Evolutionary conservation across 2,797 vertebrate species (phyloP), one percentile per base, ranked within the genome.

Genomic region (Diplodus sargus): DNA sequence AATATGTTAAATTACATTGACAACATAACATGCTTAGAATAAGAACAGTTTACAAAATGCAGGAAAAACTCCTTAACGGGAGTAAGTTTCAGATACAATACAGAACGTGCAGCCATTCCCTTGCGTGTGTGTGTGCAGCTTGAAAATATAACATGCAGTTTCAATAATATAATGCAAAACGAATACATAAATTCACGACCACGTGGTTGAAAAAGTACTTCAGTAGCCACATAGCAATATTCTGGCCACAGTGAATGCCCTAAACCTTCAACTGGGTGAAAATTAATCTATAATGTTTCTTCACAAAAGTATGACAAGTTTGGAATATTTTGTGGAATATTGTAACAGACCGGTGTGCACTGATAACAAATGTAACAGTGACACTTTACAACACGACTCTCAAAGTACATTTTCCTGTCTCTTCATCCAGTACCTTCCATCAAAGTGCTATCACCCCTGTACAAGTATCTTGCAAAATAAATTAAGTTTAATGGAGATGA

Each of bases 1-100:
- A 70, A 58, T 70, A 66, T 39, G 39, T 90, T 93, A 94, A 94
- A 94, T 94, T 91, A 93, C 86, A 90, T 77, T 65, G 87, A 90
- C 51, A 83, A 88, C 74, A 86, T 70, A 59, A 70, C 79, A 88
- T 70, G 61, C 59, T 75, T 71, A 83, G 82, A 66, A 87, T 83
- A 56, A 81, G 61, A 71, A 85, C 47, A 79, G 78, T 85, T 72
- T 70, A 88, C 75, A 85, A 85, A 91, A 84, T 57, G 82, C 66
- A 87, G 20, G 43, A 14, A 34, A n/a, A 74, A 74, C 53, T 8
- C 9, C 42, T 76, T 53, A 61, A 72, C 22, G 61, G 76, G 23
- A 52, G 20, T 28, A 52, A 8, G 62, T 57, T 53, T 71, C 12
- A 67, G 48, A 54, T 34, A 73, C 22, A 4, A 25, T 57, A 59